These are phyloP conservation scores for Drosophila meridiana DNA, from an alignment of 2,888 invertebrate species.

Conservation along the genomic window DNA sequence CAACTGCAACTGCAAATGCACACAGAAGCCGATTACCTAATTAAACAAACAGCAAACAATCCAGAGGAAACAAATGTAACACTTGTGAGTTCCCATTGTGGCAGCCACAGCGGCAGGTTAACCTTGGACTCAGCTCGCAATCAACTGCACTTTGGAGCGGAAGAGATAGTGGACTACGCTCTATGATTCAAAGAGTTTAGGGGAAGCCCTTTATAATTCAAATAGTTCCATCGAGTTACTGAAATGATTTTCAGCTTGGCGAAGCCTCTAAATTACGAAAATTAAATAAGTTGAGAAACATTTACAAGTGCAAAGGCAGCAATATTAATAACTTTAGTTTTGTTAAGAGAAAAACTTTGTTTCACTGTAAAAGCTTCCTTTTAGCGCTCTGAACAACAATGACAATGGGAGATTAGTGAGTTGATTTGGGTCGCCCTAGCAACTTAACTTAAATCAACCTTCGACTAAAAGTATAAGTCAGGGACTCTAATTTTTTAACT, in stretches of 20 bases:
- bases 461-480: neutral
- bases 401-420: too few species aligned
- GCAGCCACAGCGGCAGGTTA: neutral
- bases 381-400: too few species aligned
- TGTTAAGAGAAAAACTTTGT: too few species aligned
- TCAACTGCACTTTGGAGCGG: neutral
- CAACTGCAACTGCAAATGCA: slow-evolving; percentile 33
- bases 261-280: neutral
- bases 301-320: neutral
- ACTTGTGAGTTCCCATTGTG: slow-evolving; percentile 47
- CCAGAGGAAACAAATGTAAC: slow-evolving; percentile 28
- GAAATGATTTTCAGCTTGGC: neutral
- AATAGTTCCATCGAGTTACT: neutral
- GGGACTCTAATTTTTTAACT: neutral
- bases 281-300: neutral
- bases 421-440: too few species aligned
- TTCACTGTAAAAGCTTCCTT: too few species aligned
- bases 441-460: neutral
- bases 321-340: neutral
- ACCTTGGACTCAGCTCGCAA: neutral
- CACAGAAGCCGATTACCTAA: slow-evolving; percentile 56
- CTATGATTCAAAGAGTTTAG: neutral
- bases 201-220: neutral
- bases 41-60: slow-evolving; percentile 50
- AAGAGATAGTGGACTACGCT: neutral